Percentiles rank a stretch among this genome's conserved stretches.
Conservation (phyloP, 2,888 invertebrate genomes). For the Pomacea canaliculata region DNA sequence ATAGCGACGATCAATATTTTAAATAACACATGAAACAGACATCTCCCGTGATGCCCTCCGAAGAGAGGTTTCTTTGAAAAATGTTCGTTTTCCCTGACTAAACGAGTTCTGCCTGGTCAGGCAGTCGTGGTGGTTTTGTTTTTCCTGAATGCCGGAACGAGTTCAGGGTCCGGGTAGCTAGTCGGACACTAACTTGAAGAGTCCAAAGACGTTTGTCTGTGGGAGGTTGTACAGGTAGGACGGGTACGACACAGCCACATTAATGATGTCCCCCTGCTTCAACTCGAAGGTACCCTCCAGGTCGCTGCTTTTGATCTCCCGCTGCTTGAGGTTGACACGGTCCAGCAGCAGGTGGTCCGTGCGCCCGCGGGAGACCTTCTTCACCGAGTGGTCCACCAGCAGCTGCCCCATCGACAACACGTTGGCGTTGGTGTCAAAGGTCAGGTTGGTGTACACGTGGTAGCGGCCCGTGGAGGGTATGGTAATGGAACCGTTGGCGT, state of each 20-base stretch:
- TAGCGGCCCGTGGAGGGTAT: conserved; percentile 27
- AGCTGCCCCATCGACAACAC: conserved; percentile 2
- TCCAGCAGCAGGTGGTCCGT: conserved; percentile 21
- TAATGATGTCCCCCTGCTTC: conserved; percentile 26
- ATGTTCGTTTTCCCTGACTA: no score
- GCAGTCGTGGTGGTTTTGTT: no score
- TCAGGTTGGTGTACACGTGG: conserved; percentile 33
- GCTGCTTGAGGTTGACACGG: conserved; percentile 23
- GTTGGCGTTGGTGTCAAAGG: conserved; percentile 31
- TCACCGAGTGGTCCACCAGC: conserved; percentile 27
- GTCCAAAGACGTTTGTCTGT: conserved; percentile 29
- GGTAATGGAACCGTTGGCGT: conserved; percentile 28
- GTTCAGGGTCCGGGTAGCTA: not conserved
- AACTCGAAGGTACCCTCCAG: conserved; percentile 30
- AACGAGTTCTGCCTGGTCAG: no score
- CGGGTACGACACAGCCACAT: conserved; percentile 26
- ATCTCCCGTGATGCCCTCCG: no score
- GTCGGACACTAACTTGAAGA: conserved; percentile 27
- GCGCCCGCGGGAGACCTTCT: conserved; percentile 15
- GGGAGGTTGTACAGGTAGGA: conserved; percentile 23
- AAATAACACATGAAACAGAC: no score
- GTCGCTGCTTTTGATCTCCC: conserved; percentile 26
- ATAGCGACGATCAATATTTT: no score
- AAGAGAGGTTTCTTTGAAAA: no score
- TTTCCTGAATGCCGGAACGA: no score